A percentile compares a stretch with the other conserved stretches of the same genome.
Conservation (phyloP, 2,113 vertebrate genomes). For the Calypte anna region DNA sequence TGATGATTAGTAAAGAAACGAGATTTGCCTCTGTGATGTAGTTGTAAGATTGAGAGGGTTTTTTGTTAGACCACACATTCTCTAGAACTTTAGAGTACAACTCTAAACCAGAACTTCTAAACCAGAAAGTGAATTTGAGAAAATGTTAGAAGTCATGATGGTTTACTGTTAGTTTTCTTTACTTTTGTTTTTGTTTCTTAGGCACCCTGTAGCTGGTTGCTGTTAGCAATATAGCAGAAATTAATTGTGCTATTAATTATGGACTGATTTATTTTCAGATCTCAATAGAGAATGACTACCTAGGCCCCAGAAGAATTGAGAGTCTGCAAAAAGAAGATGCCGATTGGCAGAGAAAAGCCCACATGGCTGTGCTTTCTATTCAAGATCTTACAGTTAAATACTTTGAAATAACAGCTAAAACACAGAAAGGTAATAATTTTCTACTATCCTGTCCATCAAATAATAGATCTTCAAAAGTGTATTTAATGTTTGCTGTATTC, state of each 20-base stretch:
- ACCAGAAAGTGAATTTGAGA: not conserved
- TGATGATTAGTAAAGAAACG: not conserved
- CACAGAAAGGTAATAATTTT: conserved; percentile 89
- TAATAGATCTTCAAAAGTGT: not conserved
- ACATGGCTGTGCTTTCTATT: conserved; percentile 92
- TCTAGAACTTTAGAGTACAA: not conserved
- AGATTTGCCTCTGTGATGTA: not conserved
- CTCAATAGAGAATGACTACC: conserved; percentile 94
- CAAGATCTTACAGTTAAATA: conserved; percentile 98
- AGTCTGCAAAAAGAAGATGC: conserved; percentile 91
- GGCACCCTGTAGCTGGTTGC: not conserved
- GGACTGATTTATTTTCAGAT: conserved; percentile 82
- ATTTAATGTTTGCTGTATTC: not conserved
- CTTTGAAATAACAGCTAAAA: conserved; percentile 94
- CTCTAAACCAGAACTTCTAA: not conserved
- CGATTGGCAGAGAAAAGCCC: conserved; percentile 95
- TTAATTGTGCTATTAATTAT: not conserved
- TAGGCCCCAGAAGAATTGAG: conserved; percentile 94
- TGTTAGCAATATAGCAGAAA: not conserved
- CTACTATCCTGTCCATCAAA: not conserved
- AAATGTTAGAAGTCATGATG: not conserved
- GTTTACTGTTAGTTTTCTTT: not conserved
- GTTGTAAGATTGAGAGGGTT: not conserved
- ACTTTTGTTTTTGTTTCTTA: not conserved
- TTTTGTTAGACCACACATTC: not conserved